A percentile compares a stretch with the other conserved stretches of the same genome.
Conservation (phyloP, 2,888 invertebrate genomes). For the Clistopyga incitator region DNA sequence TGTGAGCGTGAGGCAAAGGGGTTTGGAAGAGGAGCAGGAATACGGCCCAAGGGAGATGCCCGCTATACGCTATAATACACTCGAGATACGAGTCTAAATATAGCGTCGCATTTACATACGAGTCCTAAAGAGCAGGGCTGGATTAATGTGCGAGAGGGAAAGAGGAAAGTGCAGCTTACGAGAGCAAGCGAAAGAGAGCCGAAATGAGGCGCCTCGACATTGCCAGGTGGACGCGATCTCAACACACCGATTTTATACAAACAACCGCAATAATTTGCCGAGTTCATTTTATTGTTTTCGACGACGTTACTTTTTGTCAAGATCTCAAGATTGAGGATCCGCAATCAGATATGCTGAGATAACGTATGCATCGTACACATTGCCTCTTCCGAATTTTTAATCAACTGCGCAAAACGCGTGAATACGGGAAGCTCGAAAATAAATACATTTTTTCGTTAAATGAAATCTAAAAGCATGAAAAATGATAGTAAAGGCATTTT, state of each 20-base stretch:
- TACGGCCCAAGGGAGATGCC: slow-evolving; percentile 65
- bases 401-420: too few species aligned
- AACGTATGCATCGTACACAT: neutral
- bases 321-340: neutral
- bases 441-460: too few species aligned
- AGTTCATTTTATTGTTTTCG: slow-evolving; percentile 7
- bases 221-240: slow-evolving; percentile 25
- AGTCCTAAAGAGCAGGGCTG: slow-evolving; percentile 82
- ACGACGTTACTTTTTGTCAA: neutral
- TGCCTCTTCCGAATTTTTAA: too few species aligned
- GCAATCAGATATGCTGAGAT: neutral
- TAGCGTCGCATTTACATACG: slow-evolving; percentile 83
- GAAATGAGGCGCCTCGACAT: slow-evolving; percentile 25
- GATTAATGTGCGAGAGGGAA: slow-evolving; percentile 81
- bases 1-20: slow-evolving; percentile 42
- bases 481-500: too few species aligned
- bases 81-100: slow-evolving; percentile 83
- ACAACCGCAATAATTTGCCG: slow-evolving; percentile 4
- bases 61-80: slow-evolving; percentile 72
- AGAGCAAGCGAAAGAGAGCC: slow-evolving; percentile 32
- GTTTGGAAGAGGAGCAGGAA: slow-evolving; percentile 48
- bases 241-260: slow-evolving; percentile 59
- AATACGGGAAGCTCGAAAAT: too few species aligned
- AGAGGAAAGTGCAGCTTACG: slow-evolving; percentile 35
- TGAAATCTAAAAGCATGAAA: too few species aligned